Evolutionary conservation across 2,797 vertebrate genomes (phyloP).

Genomic region (Pipistrellus pipistrellus): DNA sequence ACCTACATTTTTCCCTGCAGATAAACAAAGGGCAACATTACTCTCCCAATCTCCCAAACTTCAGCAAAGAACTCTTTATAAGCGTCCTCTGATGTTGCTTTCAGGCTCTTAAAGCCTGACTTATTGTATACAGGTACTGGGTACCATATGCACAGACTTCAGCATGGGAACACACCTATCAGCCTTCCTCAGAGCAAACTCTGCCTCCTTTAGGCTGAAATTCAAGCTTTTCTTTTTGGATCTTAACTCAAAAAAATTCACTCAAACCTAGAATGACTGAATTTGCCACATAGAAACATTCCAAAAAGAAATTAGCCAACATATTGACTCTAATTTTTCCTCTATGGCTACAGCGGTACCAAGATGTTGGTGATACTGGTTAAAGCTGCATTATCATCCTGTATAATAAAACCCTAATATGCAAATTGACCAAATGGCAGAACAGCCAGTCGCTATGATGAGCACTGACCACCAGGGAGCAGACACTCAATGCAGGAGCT

Average conservation of each 20-base stretch:
- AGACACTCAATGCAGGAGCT: too few relatives aligned
- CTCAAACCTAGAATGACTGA: conserved; percentile 38
- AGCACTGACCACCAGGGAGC: too few relatives aligned
- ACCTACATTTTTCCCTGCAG: conserved; percentile 19
- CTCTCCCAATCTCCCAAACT: conserved; percentile 45
- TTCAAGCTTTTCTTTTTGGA: not conserved
- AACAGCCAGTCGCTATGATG: too few relatives aligned
- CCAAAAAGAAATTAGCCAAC: not conserved
- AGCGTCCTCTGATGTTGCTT: not conserved
- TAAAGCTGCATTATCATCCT: not conserved
- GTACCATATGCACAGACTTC: not conserved
- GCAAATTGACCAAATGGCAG: too few relatives aligned
- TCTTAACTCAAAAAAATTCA: conserved; percentile 52
- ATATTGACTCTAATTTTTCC: not conserved
- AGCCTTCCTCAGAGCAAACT: not conserved
- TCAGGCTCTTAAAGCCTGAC: not conserved
- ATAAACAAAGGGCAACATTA: conserved; percentile 11
- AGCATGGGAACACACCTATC: not conserved
- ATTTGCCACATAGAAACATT: not conserved
- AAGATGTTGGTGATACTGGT: not conserved
- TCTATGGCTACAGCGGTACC: not conserved
- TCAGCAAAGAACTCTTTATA: conserved; percentile 16
- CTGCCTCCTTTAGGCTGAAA: not conserved
- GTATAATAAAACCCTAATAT: too few relatives aligned
- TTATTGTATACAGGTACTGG: not conserved